Percentiles rank a stretch among this genome's conserved stretches.
Evolutionary conservation across 2,888 invertebrate genomes (phyloP).

Genomic region (Gasteruption jaculator): DNA sequence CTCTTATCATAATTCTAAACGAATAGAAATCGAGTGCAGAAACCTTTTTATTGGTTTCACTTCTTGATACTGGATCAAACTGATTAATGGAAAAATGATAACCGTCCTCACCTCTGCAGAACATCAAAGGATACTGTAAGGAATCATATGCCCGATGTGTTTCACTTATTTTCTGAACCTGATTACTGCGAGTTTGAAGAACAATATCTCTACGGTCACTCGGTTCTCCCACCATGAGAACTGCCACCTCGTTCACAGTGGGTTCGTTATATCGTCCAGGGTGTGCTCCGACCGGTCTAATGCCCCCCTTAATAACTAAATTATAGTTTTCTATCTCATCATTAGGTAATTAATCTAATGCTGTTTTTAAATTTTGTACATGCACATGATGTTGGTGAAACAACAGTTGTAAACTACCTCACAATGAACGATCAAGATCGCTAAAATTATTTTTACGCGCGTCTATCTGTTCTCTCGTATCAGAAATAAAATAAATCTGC

Average conservation of each 20-base stretch:
- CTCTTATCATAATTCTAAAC: conserved; percentile 33
- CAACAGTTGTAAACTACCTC: conserved; percentile 16
- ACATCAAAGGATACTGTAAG: conserved; percentile 44
- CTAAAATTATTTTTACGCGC: conserved; percentile 9
- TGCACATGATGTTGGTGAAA: conserved; percentile 16
- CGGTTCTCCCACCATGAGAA: conserved; percentile 25
- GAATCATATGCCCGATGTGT: conserved; percentile 43
- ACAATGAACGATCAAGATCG: conserved; percentile 9
- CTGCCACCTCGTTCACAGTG: conserved; percentile 28
- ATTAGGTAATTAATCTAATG: conserved; percentile 31
- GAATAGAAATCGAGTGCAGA: conserved; percentile 24
- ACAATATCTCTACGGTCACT: conserved; percentile 13
- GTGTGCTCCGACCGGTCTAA: conserved; percentile 17
- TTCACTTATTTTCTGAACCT: no score
- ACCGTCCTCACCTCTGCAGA: conserved; percentile 33
- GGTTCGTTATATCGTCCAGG: conserved; percentile 26
- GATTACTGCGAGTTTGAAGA: conserved; percentile 4
- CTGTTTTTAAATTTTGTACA: conserved; percentile 26
- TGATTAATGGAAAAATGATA: conserved; percentile 28
- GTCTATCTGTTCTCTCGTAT: conserved; percentile 22
- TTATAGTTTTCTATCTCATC: conserved; percentile 29
- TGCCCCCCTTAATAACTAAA: conserved; percentile 20
- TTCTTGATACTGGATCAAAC: conserved; percentile 19
- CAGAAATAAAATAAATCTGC: conserved; percentile 33
- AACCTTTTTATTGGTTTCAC: conserved; percentile 30